phyloP scores from a whole-genome alignment of 1,140 invertebrate species.

The Cotesia typhae region DNA sequence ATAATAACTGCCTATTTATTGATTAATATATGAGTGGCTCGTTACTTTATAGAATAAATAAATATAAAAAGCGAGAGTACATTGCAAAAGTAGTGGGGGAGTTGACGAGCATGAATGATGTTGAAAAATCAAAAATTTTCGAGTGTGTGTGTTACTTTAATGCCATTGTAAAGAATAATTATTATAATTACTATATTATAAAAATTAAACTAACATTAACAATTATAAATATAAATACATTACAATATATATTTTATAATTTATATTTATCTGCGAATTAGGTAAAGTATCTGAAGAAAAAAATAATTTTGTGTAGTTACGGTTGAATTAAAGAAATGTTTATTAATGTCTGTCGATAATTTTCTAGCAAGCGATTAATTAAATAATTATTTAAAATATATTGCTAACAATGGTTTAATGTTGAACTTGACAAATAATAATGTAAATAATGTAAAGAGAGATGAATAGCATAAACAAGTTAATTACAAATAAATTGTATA shows the following conservation, averaged over 20 bases:
- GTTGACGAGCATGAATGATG: constrained; percentile 47
- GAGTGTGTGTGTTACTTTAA: constrained; percentile 23
- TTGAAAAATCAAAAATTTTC: neutral
- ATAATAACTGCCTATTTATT: constrained; percentile 25
- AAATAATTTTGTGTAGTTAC: neutral
- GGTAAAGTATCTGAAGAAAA: constrained; percentile 29
- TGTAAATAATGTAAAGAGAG: constrained; percentile 63
- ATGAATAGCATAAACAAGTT: constrained; percentile 58
- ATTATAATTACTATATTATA: constrained; percentile 42
- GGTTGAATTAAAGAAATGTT: neutral
- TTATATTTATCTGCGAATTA: constrained; percentile 36
- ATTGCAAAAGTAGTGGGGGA: constrained; percentile 60
- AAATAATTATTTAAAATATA: constrained; percentile 26
- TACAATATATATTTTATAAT: constrained; percentile 58
- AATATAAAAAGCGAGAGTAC: constrained; percentile 39
- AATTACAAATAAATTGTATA: constrained; percentile 50
- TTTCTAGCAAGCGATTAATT: constrained; percentile 34
- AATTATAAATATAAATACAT: constrained; percentile 43
- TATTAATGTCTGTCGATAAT: too few relatives aligned
- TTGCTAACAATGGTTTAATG: constrained; percentile 42
- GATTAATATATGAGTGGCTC: neutral
- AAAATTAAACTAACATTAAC: constrained; percentile 37
- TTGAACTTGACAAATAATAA: constrained; percentile 46
- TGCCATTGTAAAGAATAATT: constrained; percentile 35
- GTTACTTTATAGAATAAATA: constrained; percentile 37